A percentile compares a stretch with the other conserved stretches of the same genome.
phyloP scores from a whole-genome alignment of 2,888 invertebrate species.

The Agrochola circellaris region DNA sequence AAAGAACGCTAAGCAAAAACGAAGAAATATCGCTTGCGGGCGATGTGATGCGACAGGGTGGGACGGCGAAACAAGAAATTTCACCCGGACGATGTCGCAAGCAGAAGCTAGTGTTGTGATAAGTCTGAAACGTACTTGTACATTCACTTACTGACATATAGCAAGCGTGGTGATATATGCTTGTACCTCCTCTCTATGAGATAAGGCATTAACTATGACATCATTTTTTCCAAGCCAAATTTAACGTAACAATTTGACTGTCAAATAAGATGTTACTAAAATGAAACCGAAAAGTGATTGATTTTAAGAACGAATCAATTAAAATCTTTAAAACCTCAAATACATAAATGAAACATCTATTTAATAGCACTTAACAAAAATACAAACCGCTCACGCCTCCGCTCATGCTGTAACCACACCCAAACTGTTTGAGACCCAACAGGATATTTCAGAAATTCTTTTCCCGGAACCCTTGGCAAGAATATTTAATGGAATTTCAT shows the following conservation, averaged over 20 bases:
- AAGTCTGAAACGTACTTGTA: too few relatives aligned
- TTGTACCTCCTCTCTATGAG: background rate
- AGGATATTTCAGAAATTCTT: conserved; percentile 40
- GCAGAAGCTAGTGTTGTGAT: background rate
- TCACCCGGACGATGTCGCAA: background rate
- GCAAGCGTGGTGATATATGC: background rate
- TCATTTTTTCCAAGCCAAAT: too few relatives aligned
- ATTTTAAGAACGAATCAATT: too few relatives aligned
- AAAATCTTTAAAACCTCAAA: background rate
- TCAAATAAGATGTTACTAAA: background rate
- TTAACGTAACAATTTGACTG: too few relatives aligned
- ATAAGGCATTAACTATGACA: too few relatives aligned
- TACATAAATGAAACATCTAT: too few relatives aligned
- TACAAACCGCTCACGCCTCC: background rate
- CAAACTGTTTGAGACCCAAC: background rate
- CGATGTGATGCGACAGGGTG: background rate
- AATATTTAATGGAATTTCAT: conserved; percentile 57
- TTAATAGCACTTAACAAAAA: background rate
- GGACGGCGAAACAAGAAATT: background rate
- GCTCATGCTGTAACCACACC: background rate
- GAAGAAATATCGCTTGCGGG: background rate
- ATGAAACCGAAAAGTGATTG: background rate
- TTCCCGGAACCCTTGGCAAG: conserved; percentile 31
- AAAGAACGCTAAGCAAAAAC: too few relatives aligned
- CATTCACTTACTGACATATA: background rate